Conservation (phyloP, 2,797 vertebrate species). For the Hyperoplus lanceolatus region DNA sequence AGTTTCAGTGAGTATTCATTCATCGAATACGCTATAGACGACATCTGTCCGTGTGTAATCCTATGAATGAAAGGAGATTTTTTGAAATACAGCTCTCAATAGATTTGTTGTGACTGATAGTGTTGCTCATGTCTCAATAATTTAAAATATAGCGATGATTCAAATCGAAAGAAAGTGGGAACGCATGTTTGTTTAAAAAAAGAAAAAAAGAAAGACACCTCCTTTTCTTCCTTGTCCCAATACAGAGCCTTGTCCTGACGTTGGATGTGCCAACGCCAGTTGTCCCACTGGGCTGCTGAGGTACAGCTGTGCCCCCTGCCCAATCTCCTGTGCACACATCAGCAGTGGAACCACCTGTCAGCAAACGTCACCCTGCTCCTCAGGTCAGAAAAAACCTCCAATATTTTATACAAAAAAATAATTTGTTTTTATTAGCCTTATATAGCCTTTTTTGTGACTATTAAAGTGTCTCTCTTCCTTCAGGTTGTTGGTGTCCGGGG, state of each 20-base stretch:
- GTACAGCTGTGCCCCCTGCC: conserved; percentile 87
- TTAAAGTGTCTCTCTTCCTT: not conserved
- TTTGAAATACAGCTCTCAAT: not conserved
- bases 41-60: too few species aligned
- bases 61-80: not conserved
- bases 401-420: not conserved
- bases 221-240: not conserved
- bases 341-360: conserved; percentile 79
- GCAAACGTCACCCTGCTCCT: conserved; percentile 76
- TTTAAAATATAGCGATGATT: too few species aligned
- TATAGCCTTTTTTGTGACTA: not conserved
- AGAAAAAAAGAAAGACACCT: not conserved
- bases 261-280: conserved; percentile 83
- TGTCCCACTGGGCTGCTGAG: conserved; percentile 85
- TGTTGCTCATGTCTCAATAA: too few species aligned
- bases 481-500: conserved; percentile 92
- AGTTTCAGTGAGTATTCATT: too few species aligned
- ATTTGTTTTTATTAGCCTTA: not conserved
- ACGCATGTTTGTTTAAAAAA: not conserved
- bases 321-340: conserved; percentile 88
- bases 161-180: not conserved
- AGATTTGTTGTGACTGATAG: too few species aligned
- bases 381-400: conserved; percentile 80
- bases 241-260: conserved; percentile 85
- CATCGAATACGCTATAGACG: too few species aligned